Evolutionary conservation across 2,888 invertebrate species (phyloP), one percentile per base, ranked within the genome.

Genomic region (Iselma pallidipennis): DNA sequence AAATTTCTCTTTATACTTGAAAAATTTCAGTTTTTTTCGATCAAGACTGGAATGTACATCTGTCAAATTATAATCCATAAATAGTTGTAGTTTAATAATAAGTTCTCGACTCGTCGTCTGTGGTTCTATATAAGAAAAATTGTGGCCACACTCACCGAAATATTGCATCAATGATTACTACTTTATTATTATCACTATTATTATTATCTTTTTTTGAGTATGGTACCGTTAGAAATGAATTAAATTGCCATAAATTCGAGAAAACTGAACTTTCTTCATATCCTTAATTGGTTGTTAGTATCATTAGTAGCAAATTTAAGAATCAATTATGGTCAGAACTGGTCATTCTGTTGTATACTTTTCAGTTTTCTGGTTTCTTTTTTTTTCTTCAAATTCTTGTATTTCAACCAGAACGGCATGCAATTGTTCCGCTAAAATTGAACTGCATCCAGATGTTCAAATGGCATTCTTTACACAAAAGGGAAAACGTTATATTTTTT

Each of bases 221-320:
- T 12, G 1, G 5, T 21, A 5, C 45, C 45, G 45, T 45, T 45
- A 45, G 45, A 12, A 45, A 45, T 45, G 21, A 45, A 45, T 45
- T 45, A 45, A 45, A 45, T 45, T 45, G 19, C 45, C 45, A 45
- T 45, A 45, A 45, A 21, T 4, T 45, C 12, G 21, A 45, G 45
- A 45, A 45, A 19, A 21, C 3, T 45, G 1, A 21, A 45, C 45
- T 45, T 45, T 45, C 45, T 23, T 23, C 45, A 21, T 45, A 45
- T 10, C 45, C n/a, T 45, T 45, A 45, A 45, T 45, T 45, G 45
- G 45, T 45, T 45, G 45, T 45, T 45, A 23, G 45, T 45, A 45
- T 23, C 45, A 45, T 45, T 45, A 45, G 23, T 45, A 23, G 45
- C 45, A 45, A 45, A 45, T 45, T 45, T 45, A 21, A 45, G 21